Evolutionary conservation across 2,113 vertebrate species (phyloP), one percentile per base, ranked within the genome.

Genomic region (Elanoides forficatus): DNA sequence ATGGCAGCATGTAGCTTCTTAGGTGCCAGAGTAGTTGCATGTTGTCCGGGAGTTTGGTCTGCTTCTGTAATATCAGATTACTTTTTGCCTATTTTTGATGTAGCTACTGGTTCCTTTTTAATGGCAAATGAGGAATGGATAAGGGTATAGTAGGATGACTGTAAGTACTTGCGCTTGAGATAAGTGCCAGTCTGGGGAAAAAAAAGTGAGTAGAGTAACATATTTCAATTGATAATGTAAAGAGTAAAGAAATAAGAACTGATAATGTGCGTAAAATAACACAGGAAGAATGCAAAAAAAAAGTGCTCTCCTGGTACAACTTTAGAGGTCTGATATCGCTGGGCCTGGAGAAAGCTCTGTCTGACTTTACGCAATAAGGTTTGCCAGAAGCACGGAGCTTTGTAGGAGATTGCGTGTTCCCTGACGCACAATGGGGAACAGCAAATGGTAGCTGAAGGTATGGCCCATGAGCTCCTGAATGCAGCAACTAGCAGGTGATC

Each of bases 401-500:
- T 43, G 48, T 13, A n/a, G 13, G 83, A 56, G 60, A 74, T 32
- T 26, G 42, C n/a, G 1, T 13, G 12, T 50, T 43, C 52, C 27
- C 22, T 67, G 47, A 8, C 21, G 9, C 1, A 0, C 11, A 25
- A 11, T 8, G 32, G 38, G 36, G 17, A 70, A 8, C 14, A 29
- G 40, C 56, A n/a, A 34, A 48, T 43, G 26, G 27, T 3, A 11
- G 26, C 58, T 45, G 3, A 23, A 32, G 23, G 17, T 29, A 17
- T 0, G 1, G 59, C 38, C 50, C 70, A 71, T 0, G 5, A 11
- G 0, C 20, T 91, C 63, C 53, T 65, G 34, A 81, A 5, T 4
- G 27, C 59, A 34, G 45, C 36, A 65, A 3, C 0, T 10, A 48
- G n/a, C 40, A 55, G 36, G 12, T 27, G 71, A 27, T 65, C 27